These are phyloP conservation scores for Cryptomyrus ogoouensis DNA, from an alignment of 2,113 vertebrate genomes.

Conservation along the genomic window DNA sequence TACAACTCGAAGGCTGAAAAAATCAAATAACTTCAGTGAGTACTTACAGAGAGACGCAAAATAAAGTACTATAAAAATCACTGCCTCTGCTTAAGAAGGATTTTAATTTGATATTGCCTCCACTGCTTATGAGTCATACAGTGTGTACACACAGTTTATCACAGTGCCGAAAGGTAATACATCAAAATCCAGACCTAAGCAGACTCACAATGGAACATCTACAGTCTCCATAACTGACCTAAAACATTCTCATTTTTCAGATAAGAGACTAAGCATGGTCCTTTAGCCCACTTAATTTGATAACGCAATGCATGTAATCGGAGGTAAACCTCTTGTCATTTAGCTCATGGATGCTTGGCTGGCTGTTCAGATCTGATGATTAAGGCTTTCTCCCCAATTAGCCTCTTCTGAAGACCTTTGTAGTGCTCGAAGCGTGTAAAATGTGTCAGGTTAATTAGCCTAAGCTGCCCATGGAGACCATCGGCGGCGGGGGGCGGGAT, in stretches of 20 bases:
- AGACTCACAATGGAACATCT: not conserved
- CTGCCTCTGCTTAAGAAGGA: not conserved
- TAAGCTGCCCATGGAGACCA: not conserved
- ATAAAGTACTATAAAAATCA: not conserved
- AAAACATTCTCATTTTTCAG: not conserved
- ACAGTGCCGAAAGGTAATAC: not conserved
- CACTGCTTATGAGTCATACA: not conserved
- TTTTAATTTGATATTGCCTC: not conserved
- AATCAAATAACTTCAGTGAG: not conserved
- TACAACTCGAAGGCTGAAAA: not conserved
- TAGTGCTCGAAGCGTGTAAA: not conserved
- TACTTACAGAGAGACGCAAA: not conserved
- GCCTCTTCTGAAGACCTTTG: not conserved
- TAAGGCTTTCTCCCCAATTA: not conserved
- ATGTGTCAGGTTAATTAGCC: not conserved
- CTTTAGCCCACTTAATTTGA: not conserved
- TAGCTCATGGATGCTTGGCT: not conserved
- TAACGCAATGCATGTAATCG: not conserved
- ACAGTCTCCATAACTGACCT: not conserved
- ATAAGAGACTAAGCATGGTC: not conserved
- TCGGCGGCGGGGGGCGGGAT: not conserved
- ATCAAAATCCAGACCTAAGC: not conserved
- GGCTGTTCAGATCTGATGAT: not conserved
- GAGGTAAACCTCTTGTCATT: not conserved
- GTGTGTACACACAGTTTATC: constrained; percentile 4